Evolutionary conservation across 1,140 invertebrate species (phyloP), one percentile per base, ranked within the genome.

Genomic region (Bactericera cockerelli): DNA sequence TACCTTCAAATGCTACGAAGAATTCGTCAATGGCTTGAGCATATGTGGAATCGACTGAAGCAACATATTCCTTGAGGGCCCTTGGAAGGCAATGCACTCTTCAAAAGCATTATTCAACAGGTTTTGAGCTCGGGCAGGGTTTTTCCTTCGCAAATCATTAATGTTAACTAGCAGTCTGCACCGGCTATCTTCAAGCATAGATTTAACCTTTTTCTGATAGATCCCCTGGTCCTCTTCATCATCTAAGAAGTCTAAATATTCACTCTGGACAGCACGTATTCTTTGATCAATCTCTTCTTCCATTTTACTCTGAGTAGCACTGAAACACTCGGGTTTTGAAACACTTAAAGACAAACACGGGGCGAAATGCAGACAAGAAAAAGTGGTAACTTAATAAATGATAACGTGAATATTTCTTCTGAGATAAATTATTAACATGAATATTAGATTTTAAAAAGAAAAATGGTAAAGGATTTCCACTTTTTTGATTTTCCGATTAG

Each of bases 1-100:
- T 96, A 13, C 96, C 97, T 74, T 97, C 93, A 72, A 99, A 93
- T 0, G 90, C 97, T 63, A 99, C 79, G 71, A 89, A 93, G 70
- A 98, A 90, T 60, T 97, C 92, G 60, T 87, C 83, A 68, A 81
- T 71, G 36, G 81, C 74, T 69, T 96, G 95, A 1, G 82, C 82
- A 76, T 86, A 98, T 0, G 83, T 81, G 0, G 84, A 78, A 70
- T 96, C 87, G 38, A 92, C 77, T 8, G 80, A 85, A 0, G 81
- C 78, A 4, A 97, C 81, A 70, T 88, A 90, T 67, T 96, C 91
- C 70, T 92, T 88, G 16, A 99, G 70, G 1, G 95, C 95, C 65
- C 81, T 80, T 96, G 86, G 70, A 99, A 94, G 11, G 90, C 87
- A 57, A 89, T 72, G 66, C 95, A 80, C 71, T 99, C 97, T 69